Base-by-base conservation (phyloP, 2,888 invertebrate genomes). In the Ophioninae sp. region DNA sequence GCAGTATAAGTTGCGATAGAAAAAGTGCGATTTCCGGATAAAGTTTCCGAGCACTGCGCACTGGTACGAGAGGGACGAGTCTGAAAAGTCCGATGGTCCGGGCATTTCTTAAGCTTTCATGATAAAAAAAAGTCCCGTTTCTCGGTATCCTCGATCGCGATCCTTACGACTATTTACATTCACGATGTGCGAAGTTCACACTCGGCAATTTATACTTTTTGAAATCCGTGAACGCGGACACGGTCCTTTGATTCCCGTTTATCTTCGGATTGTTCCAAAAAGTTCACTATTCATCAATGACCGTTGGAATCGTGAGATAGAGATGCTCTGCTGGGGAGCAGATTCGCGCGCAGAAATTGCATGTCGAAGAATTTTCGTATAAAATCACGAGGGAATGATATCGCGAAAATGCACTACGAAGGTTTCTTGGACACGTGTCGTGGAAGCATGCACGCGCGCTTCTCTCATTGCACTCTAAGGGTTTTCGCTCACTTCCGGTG, bases 151-250 rank as follows among this genome's bases (percentile, higher is more conserved):
- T 51, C 51, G 56, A 75, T 71, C 56, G 51, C 44, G 51, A 79
- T 73, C 58, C 44, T 80, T 64, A 81, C 58, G 68, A 79, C 79
- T 84, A 81, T 84, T 79, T 84, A 84, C 84, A 84, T 79, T 81
- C 76, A 59, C 76, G 44, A 72, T 72, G 59, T 68, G 64, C 59
- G 20, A 58, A 37, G 51, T 59, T 72, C 68, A 61, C 58, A 73
- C 68, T 69, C 64, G 69, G 65, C 23, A 13, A 39, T 56, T 67
- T 20, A 13, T 56, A 44, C 13, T 72, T 23, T 10, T 58, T 37
- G 9, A 2, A 30, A 7, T 41, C 6, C 58, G 56, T 58, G 56
- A 20, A n/a, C 51, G 61, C 39, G 37, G n/a, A 58, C 63, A 51
- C 51, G 61, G 51, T 44, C 64, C 56, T 1, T 68, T 51, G 22